Percentiles rank a stretch among this genome's conserved stretches.
Conservation (phyloP, 1,140 invertebrate species). For the Drosophila navojoa region DNA sequence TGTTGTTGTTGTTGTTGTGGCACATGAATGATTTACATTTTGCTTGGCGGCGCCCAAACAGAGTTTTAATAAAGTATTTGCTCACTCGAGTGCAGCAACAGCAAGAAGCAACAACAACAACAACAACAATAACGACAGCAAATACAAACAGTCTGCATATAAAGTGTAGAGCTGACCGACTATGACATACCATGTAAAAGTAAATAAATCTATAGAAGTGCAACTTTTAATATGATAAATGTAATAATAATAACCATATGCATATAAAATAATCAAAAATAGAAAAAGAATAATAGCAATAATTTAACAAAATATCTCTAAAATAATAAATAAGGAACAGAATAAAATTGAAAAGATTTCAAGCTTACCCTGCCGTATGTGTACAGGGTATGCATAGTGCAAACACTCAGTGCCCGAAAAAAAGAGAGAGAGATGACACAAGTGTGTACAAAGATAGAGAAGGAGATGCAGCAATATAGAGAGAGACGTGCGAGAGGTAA, state of each 20-base stretch:
- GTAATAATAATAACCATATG: too few relatives aligned
- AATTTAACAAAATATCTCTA: too few relatives aligned
- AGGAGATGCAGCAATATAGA: background rate
- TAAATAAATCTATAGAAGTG: background rate
- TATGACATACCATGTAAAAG: background rate
- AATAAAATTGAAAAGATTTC: too few relatives aligned
- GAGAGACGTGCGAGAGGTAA: background rate
- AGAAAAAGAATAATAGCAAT: too few relatives aligned
- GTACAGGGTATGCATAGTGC: conserved; percentile 2
- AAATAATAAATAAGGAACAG: too few relatives aligned
- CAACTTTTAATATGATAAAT: background rate
- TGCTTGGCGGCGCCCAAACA: conserved; percentile 35
- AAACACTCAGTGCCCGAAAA: conserved; percentile 22
- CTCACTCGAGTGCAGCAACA: conserved; percentile 69
- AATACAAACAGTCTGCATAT: conserved; percentile 15
- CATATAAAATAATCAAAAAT: too few relatives aligned
- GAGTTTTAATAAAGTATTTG: conserved; percentile 80
- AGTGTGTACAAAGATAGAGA: background rate
- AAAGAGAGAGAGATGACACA: background rate
- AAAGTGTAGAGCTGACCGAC: background rate
- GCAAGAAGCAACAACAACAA: conserved; percentile 2
- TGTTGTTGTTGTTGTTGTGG: conserved; percentile 9
- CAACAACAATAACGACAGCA: conserved; percentile 2
- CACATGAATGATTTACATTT: conserved; percentile 47
- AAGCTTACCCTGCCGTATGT: background rate